Evolutionary conservation across 2,797 vertebrate genomes (phyloP).

Genomic region (Molossus alvarezi): DNA sequence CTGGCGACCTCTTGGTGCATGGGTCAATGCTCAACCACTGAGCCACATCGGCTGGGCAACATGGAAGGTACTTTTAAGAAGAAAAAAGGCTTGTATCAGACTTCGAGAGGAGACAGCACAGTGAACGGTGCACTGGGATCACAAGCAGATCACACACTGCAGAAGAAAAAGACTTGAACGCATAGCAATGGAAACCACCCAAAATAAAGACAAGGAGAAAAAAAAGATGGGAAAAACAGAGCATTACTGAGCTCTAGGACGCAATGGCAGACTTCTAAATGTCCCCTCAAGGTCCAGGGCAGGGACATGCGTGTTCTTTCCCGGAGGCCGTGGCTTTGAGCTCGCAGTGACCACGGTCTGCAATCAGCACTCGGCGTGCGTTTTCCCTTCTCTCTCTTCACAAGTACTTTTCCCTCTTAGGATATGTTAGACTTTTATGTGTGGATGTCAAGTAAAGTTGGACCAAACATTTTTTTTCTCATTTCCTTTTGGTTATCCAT

Average conservation of each 20-base stretch:
- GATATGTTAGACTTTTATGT: not conserved
- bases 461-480: not conserved
- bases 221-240: not conserved
- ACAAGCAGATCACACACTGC: not conserved
- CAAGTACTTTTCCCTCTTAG: not conserved
- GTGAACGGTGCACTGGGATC: not conserved
- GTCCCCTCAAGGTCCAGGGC: not conserved
- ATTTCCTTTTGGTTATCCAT: not conserved
- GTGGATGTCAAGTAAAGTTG: not conserved
- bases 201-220: not conserved
- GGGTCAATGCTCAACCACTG: too few relatives aligned
- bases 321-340: not conserved
- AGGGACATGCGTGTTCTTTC: not conserved
- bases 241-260: not conserved
- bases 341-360: slow-evolving; percentile 37
- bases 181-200: not conserved
- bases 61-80: not conserved
- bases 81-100: not conserved
- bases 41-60: not conserved
- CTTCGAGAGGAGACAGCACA: not conserved
- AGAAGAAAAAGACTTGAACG: not conserved
- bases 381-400: not conserved
- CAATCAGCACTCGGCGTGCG: not conserved
- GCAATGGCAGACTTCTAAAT: not conserved
- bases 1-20: too few relatives aligned